A percentile compares a stretch with the other conserved stretches of the same genome.
Conservation (phyloP, 1,140 invertebrate species). For the Octopus bimaculoides region DNA sequence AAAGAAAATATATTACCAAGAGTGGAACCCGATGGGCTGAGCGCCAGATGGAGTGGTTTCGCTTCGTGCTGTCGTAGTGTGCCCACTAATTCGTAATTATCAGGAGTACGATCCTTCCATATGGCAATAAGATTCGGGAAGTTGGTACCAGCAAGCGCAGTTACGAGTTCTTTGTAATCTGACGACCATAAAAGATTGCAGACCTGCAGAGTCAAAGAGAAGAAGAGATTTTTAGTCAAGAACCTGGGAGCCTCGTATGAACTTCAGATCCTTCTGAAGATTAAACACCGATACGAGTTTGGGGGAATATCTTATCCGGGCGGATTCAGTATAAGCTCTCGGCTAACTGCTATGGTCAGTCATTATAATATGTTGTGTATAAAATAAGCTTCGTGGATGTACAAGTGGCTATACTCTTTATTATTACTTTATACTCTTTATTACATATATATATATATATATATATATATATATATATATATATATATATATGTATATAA, state of each 20-base stretch:
- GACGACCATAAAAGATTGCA: conserved; percentile 91
- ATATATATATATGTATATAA: too few species aligned
- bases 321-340: too few species aligned
- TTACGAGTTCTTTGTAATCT: conserved; percentile 90
- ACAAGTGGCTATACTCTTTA: too few species aligned
- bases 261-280: too few species aligned
- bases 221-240: not conserved
- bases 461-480: too few species aligned
- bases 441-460: too few species aligned
- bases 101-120: not conserved
- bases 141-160: conserved; percentile 60
- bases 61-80: not conserved
- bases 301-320: too few species aligned
- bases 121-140: not conserved
- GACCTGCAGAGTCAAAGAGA: conserved; percentile 63
- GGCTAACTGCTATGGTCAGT: too few species aligned
- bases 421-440: too few species aligned
- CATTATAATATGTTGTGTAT: too few species aligned
- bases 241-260: not conserved
- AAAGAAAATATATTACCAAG: not conserved
- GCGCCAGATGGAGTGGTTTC: not conserved
- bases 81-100: not conserved
- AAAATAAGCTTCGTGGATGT: too few species aligned
- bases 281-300: too few species aligned
- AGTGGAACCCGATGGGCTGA: not conserved